A percentile compares a stretch with the other conserved stretches of the same genome.
Conservation (phyloP, 2,888 invertebrate genomes). For the Orchestes rusci region DNA sequence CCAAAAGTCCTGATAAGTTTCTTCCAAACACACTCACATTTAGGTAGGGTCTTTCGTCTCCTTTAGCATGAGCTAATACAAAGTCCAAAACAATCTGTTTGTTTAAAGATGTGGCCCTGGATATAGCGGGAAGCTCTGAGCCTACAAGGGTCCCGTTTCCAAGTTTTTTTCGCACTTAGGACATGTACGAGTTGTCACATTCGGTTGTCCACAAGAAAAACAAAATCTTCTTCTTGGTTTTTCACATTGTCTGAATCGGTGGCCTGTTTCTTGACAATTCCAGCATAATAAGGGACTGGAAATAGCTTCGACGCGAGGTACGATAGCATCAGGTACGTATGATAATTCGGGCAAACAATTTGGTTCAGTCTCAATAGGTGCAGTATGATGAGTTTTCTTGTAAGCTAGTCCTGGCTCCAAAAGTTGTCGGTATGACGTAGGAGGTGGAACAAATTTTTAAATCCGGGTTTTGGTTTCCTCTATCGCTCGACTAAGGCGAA, state of each 20-base stretch:
- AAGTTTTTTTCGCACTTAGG: constrained; percentile 1
- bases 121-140: too few species aligned
- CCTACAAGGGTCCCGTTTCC: too few species aligned
- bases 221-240: background rate
- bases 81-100: too few species aligned
- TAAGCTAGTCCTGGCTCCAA: background rate
- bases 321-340: too few species aligned
- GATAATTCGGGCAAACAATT: background rate
- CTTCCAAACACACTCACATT: too few species aligned
- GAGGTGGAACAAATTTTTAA: constrained; percentile 10
- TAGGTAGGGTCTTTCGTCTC: too few species aligned
- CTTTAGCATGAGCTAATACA: too few species aligned
- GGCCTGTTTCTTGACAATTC: background rate
- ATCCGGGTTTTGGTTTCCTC: constrained; percentile 12
- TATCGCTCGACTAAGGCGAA: constrained; percentile 4
- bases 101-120: too few species aligned
- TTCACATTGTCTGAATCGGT: background rate
- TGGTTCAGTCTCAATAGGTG: background rate
- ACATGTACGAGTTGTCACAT: background rate
- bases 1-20: too few species aligned
- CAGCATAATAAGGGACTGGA: too few species aligned
- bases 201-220: background rate
- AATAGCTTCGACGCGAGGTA: too few species aligned
- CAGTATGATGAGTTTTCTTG: background rate
- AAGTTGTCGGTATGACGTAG: background rate